A percentile compares a stretch with the other conserved stretches of the same genome.
phyloP scores from a whole-genome alignment of 2,797 vertebrate genomes.

The Onychomys torridus region DNA sequence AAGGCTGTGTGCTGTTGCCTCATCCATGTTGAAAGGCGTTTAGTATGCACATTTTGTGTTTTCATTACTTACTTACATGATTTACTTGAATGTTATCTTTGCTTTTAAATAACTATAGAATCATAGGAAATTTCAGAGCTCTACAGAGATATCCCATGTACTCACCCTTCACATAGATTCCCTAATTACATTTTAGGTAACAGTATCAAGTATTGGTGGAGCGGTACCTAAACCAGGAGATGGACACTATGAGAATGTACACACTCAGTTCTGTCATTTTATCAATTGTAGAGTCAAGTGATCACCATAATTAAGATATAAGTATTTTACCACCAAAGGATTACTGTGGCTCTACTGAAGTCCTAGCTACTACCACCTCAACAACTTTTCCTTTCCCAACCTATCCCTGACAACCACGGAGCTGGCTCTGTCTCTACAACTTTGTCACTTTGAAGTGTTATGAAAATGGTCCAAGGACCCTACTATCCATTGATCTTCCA shows the following conservation, averaged over 20 bases:
- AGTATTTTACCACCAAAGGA: background rate
- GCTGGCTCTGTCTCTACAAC: background rate
- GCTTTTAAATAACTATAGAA: background rate
- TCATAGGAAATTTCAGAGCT: background rate
- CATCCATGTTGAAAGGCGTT: background rate
- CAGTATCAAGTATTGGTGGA: background rate
- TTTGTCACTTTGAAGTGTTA: background rate
- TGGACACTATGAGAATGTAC: background rate
- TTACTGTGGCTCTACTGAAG: background rate
- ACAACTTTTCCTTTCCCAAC: background rate
- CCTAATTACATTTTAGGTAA: background rate
- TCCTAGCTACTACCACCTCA: too few relatives aligned
- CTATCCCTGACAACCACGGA: too few relatives aligned
- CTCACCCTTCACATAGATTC: background rate
- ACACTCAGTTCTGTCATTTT: background rate
- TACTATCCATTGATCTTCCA: background rate
- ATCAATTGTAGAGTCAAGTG: background rate
- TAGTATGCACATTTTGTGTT: background rate
- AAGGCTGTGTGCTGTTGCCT: background rate
- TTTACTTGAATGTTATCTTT: background rate
- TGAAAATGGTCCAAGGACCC: background rate
- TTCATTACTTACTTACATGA: background rate
- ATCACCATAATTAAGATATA: background rate
- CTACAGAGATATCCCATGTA: background rate
- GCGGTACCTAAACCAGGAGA: background rate